These are phyloP conservation scores for Sinocyclocheilus maitianheensis DNA, from an alignment of 2,113 vertebrate species.

Conservation along the genomic window DNA sequence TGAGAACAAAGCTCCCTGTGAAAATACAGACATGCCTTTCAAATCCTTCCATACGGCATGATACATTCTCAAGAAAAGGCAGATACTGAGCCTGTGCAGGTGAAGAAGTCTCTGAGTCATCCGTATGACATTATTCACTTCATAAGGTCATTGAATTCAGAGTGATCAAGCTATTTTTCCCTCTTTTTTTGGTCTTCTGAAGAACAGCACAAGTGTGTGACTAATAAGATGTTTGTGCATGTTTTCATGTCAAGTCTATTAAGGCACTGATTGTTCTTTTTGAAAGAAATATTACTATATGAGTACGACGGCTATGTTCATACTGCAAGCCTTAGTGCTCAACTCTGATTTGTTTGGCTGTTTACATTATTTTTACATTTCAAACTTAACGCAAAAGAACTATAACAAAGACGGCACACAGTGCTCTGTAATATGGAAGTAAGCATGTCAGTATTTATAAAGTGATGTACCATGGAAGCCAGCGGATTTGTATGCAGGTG, in stretches of 20 bases:
- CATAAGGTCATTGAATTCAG: constrained; percentile 8
- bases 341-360: too few species aligned
- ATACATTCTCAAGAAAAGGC: neutral
- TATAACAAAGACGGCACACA: too few species aligned
- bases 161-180: neutral
- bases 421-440: too few species aligned
- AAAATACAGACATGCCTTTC: constrained; percentile 19
- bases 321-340: too few species aligned
- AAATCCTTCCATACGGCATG: neutral
- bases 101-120: neutral
- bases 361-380: too few species aligned
- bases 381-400: too few species aligned
- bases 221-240: neutral
- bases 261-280: neutral
- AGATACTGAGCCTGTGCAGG: neutral
- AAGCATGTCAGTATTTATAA: too few species aligned
- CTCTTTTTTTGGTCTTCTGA: neutral
- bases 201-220: neutral
- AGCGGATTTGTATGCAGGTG: too few species aligned
- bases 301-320: neutral
- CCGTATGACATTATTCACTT: neutral
- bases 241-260: neutral
- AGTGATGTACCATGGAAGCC: too few species aligned
- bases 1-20: constrained; percentile 3
- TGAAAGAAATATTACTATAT: neutral